Conservation (phyloP, 2,888 invertebrate genomes). For the Ectemnius lituratus region DNA sequence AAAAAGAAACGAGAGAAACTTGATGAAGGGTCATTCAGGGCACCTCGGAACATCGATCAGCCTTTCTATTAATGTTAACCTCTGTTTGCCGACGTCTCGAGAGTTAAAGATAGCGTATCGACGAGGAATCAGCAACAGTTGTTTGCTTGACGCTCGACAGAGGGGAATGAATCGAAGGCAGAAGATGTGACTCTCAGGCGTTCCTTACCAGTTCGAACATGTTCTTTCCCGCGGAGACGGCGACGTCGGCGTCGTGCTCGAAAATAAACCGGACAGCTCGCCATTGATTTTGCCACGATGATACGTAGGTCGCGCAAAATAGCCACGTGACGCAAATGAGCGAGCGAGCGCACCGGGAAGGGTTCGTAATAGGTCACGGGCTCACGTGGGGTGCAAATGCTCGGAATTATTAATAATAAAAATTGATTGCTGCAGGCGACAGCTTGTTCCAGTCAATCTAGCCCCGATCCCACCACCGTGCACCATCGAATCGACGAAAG, state of each 20-base stretch:
- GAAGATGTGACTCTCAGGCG: too few relatives aligned
- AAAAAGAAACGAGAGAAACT: too few relatives aligned
- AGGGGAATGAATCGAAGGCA: too few relatives aligned
- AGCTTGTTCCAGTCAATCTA: conserved; percentile 51
- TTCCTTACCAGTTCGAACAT: neutral
- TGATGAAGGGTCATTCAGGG: too few relatives aligned
- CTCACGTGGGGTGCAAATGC: conserved; percentile 61
- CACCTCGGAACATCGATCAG: too few relatives aligned
- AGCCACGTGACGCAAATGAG: conserved; percentile 58
- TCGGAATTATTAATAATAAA: conserved; percentile 68
- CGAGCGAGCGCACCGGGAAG: conserved; percentile 37
- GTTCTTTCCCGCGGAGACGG: conserved; percentile 11
- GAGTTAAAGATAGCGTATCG: too few relatives aligned
- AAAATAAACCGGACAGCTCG: conserved; percentile 42
- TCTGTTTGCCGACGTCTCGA: too few relatives aligned
- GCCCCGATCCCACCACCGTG: conserved; percentile 18
- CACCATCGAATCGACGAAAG: conserved; percentile 42
- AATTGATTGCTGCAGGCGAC: conserved; percentile 64
- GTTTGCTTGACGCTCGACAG: too few relatives aligned
- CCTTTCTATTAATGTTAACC: too few relatives aligned
- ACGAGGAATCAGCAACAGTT: too few relatives aligned
- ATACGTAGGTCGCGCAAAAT: conserved; percentile 50
- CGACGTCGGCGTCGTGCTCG: conserved; percentile 42
- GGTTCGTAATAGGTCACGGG: conserved; percentile 63
- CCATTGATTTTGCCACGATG: conserved; percentile 47